A percentile compares a stretch with the other conserved stretches of the same genome.
Evolutionary conservation across 1,140 invertebrate genomes (phyloP).

Genomic region (Bombus huntii): DNA sequence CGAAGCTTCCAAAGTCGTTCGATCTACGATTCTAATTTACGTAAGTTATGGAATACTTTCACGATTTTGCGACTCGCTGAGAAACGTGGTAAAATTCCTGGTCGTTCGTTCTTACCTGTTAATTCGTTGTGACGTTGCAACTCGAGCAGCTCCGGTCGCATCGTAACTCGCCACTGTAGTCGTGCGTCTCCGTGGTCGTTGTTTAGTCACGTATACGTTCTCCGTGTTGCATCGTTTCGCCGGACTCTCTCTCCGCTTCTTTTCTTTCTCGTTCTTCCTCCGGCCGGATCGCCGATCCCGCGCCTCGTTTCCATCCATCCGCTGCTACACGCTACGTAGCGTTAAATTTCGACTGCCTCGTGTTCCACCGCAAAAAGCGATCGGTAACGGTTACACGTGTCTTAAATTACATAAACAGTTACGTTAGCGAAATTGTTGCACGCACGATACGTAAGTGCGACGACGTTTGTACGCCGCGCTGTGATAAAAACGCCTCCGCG

Average conservation of each 20-base stretch:
- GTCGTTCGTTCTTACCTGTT: neutral
- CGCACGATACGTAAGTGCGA: neutral
- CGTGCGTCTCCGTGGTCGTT: slow-evolving; percentile 71
- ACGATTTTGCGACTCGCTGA: too few relatives aligned
- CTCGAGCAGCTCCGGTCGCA: slow-evolving; percentile 31
- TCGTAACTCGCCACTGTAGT: slow-evolving; percentile 69
- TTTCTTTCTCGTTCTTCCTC: slow-evolving; percentile 25
- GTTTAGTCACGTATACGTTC: slow-evolving; percentile 71
- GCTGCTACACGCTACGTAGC: slow-evolving; percentile 29
- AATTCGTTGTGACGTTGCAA: slow-evolving; percentile 28
- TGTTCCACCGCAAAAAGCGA: slow-evolving; percentile 31
- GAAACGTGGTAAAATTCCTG: neutral
- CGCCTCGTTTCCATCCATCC: slow-evolving; percentile 7
- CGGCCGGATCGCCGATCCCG: neutral
- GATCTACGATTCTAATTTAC: too few relatives aligned
- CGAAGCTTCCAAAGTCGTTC: too few relatives aligned
- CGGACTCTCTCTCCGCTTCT: neutral
- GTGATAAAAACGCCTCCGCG: neutral
- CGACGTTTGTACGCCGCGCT: neutral
- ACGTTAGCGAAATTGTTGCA: slow-evolving; percentile 26
- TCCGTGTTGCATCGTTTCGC: slow-evolving; percentile 12
- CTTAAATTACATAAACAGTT: slow-evolving; percentile 48
- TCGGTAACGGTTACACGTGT: slow-evolving; percentile 44
- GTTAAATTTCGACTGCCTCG: slow-evolving; percentile 38
- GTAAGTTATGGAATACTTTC: too few relatives aligned